Conservation (phyloP, 2,888 invertebrate species). For the Amphipyra tragopoginis region DNA sequence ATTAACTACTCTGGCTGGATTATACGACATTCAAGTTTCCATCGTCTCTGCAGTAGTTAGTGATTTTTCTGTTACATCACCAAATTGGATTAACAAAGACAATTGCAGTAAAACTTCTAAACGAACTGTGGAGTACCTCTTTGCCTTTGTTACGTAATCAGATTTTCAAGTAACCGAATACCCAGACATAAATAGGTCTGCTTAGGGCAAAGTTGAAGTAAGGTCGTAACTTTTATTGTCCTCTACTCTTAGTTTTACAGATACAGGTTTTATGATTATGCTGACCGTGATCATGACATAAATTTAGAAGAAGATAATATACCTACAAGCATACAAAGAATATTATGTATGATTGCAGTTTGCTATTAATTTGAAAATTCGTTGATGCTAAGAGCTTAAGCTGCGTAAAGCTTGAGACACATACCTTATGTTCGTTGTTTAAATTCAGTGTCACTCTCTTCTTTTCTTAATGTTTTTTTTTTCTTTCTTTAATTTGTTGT, state of each 20-base stretch:
- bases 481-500: too few species aligned
- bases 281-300: slow-evolving; percentile 29
- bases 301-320: slow-evolving; percentile 10
- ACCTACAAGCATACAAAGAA: not conserved
- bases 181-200: slow-evolving; percentile 36
- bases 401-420: too few species aligned
- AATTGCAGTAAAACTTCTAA: slow-evolving; percentile 44
- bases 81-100: slow-evolving; percentile 27
- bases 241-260: slow-evolving; percentile 23
- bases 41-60: slow-evolving; percentile 35
- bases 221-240: slow-evolving; percentile 44
- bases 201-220: slow-evolving; percentile 40
- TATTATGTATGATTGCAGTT: too few species aligned
- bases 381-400: too few species aligned
- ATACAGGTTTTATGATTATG: slow-evolving; percentile 22
- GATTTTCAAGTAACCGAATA: slow-evolving; percentile 40
- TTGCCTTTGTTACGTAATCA: slow-evolving; percentile 34
- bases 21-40: slow-evolving; percentile 41
- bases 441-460: too few species aligned
- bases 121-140: slow-evolving; percentile 4
- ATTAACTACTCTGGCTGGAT: slow-evolving; percentile 51
- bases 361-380: too few species aligned
- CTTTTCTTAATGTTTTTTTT: too few species aligned
- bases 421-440: too few species aligned
- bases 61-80: slow-evolving; percentile 42